Conservation (phyloP, 2,797 vertebrate genomes). For the Chiloscyllium punctatum region DNA sequence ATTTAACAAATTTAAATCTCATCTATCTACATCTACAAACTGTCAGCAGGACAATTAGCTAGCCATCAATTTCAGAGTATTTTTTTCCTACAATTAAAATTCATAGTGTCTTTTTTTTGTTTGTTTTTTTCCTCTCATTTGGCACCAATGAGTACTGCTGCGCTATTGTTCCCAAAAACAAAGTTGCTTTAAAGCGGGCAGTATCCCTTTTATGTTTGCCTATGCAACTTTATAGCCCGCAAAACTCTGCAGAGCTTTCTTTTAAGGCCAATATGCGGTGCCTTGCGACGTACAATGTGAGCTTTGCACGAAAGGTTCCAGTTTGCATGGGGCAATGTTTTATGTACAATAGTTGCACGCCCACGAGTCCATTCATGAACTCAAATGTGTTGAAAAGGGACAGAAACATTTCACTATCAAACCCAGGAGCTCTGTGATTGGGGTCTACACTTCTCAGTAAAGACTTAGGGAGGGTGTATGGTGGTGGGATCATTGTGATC, state of each 20-base stretch:
- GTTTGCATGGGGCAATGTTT: background rate
- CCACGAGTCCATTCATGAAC: background rate
- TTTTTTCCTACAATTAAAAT: slow-evolving; percentile 46
- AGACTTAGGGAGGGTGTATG: background rate
- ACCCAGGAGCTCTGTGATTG: background rate
- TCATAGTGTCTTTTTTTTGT: slow-evolving; percentile 43
- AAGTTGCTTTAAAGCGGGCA: slow-evolving; percentile 28
- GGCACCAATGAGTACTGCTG: slow-evolving; percentile 46
- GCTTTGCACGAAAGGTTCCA: background rate
- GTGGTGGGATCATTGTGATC: background rate
- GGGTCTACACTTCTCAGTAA: background rate
- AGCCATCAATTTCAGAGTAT: slow-evolving; percentile 54
- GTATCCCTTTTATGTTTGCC: slow-evolving; percentile 33
- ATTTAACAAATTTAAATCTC: slow-evolving; percentile 35
- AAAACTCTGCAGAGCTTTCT: background rate
- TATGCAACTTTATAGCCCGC: background rate
- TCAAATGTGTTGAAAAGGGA: background rate
- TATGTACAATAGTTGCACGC: background rate
- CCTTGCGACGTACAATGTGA: background rate
- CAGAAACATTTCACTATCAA: background rate
- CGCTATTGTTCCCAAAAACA: slow-evolving; percentile 33
- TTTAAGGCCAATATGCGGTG: background rate
- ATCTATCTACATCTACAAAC: slow-evolving; percentile 54
- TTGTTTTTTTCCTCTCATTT: slow-evolving; percentile 46
- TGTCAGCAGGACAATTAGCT: slow-evolving; percentile 53